Evolutionary conservation across 2,888 invertebrate genomes (phyloP).

Genomic region (Dolomedes plantarius): DNA sequence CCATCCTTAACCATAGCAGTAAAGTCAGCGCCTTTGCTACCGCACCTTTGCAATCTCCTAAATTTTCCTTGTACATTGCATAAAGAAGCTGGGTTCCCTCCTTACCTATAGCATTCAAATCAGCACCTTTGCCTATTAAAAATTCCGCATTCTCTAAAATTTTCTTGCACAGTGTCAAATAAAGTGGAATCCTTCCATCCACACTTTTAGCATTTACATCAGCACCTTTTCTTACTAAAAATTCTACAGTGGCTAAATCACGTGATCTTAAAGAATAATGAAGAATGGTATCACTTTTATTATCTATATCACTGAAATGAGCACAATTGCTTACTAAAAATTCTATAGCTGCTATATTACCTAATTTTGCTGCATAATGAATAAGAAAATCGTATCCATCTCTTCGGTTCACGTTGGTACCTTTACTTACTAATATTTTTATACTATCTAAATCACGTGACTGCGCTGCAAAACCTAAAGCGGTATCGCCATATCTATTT

Average conservation of each 20-base stretch:
- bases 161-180: background rate
- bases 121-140: background rate
- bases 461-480: background rate
- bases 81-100: background rate
- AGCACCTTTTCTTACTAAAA: background rate
- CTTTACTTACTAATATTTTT: background rate
- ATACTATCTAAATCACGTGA: background rate
- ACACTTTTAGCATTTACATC: background rate
- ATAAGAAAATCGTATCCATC: background rate
- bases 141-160: background rate
- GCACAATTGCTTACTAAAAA: background rate
- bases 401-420: background rate
- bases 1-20: background rate
- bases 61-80: background rate
- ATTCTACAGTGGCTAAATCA: background rate
- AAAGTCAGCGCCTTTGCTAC: background rate
- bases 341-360: background rate
- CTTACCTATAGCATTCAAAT: background rate
- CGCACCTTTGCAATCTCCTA: background rate
- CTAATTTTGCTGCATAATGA: background rate
- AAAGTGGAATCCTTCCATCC: background rate
- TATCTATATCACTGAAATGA: background rate
- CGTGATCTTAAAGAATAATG: background rate
- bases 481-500: background rate
- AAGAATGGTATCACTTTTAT: background rate